Evolutionary conservation across 2,888 invertebrate genomes (phyloP).

Genomic region (Rhagonycha lutea): DNA sequence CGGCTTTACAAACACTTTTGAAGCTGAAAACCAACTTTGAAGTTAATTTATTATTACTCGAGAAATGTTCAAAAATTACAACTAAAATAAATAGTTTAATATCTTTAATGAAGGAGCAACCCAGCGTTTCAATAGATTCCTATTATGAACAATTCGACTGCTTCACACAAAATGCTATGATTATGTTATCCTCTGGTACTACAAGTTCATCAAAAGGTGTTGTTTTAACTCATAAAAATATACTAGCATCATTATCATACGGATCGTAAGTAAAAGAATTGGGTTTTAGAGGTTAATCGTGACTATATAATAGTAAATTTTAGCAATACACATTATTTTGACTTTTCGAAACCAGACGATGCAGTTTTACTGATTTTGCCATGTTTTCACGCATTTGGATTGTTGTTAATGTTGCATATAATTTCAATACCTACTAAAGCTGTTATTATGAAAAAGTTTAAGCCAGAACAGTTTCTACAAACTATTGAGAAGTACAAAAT

Average conservation of each 20-base stretch:
- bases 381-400: constrained; percentile 83
- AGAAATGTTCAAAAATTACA: background rate
- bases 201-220: constrained; percentile 72
- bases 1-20: constrained; percentile 19
- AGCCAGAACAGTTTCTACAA: constrained; percentile 67
- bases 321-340: background rate
- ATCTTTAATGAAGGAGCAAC: background rate
- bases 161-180: constrained; percentile 34
- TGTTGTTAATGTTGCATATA: constrained; percentile 62
- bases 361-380: constrained; percentile 67
- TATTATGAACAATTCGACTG: background rate
- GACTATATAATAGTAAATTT: background rate
- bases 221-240: constrained; percentile 63
- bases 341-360: constrained; percentile 38
- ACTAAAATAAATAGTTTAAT: background rate
- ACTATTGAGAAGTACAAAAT: constrained; percentile 63
- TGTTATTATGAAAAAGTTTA: constrained; percentile 61
- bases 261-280: background rate
- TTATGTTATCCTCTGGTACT: constrained; percentile 71
- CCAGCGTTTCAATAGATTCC: background rate
- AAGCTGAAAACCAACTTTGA: background rate
- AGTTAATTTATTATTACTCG: background rate
- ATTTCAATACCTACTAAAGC: constrained; percentile 58
- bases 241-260: constrained; percentile 12
- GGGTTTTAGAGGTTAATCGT: background rate